Base-by-base conservation (phyloP, 1,140 invertebrate species). In the Cyrtorhinus lividipennis region DNA sequence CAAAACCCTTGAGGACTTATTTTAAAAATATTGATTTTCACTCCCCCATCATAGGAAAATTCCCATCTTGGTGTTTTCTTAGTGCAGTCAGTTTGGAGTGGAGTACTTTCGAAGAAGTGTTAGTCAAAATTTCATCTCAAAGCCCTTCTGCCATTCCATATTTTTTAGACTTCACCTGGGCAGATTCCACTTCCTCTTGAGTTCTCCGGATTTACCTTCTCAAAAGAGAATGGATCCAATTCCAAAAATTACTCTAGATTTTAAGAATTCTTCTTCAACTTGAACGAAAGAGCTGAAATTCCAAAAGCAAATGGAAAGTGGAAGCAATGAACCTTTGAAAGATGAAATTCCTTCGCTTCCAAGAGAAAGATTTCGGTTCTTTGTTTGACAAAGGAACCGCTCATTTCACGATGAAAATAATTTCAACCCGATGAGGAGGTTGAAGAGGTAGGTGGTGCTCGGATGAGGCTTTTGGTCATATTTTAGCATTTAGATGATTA, bases 251-350 rank as follows among this genome's bases (percentile, higher is more conserved):
- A 22, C 48, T 53, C 48, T 5, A 20, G 48, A 10, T 53, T 53
- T 53, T 53, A 53, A 53, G 48, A 53, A 53, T 53, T 10, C 48
- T 53, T 10, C 48, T 53, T 53, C 10, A 53, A 13, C 10, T 53
- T 53, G 5, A 53, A 53, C 48, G 10, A 53, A 53, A 53, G 48
- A 53, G 48, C 48, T 12, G n/a, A 53, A 53, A 53, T 53, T 53
- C 48, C 48, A 20, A 53, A 53, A 53, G 48, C 48, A 53, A 53
- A 53, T 53, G 48, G 48, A 53, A 53, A 53, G 48, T 53, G 48
- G 48, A 53, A 15, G 48, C 48, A 53, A 53, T 53, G 48, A 53
- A 53, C 10, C 48, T 53, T 53, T 53, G 48, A 53, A 53, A 53
- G 48, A 53, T 53, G 48, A 53, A 53, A 53, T 53, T 53, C 48